A percentile compares a stretch with the other conserved stretches of the same genome.
These are phyloP conservation scores for Antitype chi DNA, from an alignment of 2,888 invertebrate genomes.

Conservation along the genomic window DNA sequence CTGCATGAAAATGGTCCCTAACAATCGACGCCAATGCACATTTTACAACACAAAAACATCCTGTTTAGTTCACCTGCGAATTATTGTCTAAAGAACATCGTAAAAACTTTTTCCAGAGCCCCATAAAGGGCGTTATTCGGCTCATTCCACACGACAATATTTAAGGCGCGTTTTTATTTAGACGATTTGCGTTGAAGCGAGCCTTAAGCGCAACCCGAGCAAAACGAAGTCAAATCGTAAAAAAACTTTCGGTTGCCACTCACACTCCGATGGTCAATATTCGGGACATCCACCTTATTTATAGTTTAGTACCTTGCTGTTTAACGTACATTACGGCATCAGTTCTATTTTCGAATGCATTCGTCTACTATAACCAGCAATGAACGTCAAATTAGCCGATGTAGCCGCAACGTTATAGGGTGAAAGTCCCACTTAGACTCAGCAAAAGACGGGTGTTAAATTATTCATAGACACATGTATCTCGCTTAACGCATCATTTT, in stretches of 20 bases:
- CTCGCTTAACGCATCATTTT: constrained; percentile 73
- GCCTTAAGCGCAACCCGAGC: constrained; percentile 37
- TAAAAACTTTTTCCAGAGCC: constrained; percentile 48
- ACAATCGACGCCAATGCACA: not conserved
- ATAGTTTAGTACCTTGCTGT: not conserved
- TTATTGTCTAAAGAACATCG: constrained; percentile 48
- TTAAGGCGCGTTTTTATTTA: constrained; percentile 57
- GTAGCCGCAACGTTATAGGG: constrained; percentile 36
- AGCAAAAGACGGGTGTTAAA: constrained; percentile 67
- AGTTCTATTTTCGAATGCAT: not conserved
- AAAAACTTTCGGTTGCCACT: constrained; percentile 38
- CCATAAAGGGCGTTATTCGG: constrained; percentile 49
- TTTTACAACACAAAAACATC: constrained; percentile 25
- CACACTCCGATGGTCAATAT: constrained; percentile 50
- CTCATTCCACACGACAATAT: constrained; percentile 59
- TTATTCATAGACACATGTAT: constrained; percentile 73
- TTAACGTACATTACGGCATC: constrained; percentile 20
- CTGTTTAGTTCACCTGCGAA: constrained; percentile 46
- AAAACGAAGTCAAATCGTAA: constrained; percentile 53
- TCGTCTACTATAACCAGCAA: constrained; percentile 7
- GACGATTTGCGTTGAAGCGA: constrained; percentile 52
- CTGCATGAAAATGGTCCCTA: too few relatives aligned
- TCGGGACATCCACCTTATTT: constrained; percentile 29
- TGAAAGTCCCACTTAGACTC: constrained; percentile 48
- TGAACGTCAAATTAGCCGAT: constrained; percentile 28